Evolutionary conservation across 2,113 vertebrate genomes (phyloP).

Genomic region (Tinamus guttatus): DNA sequence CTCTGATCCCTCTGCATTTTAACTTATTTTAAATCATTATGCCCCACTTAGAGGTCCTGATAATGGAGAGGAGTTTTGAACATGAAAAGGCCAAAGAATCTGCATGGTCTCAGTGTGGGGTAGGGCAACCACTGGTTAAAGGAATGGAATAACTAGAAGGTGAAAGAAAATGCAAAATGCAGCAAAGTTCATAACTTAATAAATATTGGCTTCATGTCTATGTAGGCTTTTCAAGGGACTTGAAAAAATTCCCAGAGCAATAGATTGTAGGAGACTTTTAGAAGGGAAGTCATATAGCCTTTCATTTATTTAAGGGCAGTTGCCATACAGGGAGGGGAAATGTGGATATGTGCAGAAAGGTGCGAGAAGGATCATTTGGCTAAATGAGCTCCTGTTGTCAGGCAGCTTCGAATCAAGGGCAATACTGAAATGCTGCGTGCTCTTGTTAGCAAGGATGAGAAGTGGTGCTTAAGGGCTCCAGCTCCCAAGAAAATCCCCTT

Average conservation of each 20-base stretch:
- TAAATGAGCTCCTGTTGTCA: not conserved
- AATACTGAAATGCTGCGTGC: not conserved
- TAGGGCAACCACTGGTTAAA: too few relatives aligned
- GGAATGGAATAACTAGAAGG: too few relatives aligned
- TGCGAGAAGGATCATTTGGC: not conserved
- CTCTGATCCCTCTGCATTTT: too few relatives aligned
- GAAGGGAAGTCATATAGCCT: not conserved
- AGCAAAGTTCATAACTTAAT: not conserved
- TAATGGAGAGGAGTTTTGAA: too few relatives aligned
- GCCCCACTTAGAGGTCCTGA: too few relatives aligned
- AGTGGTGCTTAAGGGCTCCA: not conserved
- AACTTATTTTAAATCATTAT: too few relatives aligned
- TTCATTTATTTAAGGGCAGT: not conserved
- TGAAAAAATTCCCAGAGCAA: not conserved
- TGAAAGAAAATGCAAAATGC: not conserved
- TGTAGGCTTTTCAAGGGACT: not conserved
- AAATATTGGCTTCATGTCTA: too few relatives aligned
- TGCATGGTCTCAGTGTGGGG: too few relatives aligned
- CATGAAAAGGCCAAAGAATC: too few relatives aligned
- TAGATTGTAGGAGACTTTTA: not conserved
- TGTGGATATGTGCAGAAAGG: not conserved
- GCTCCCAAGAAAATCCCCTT: not conserved
- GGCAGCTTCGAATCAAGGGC: not conserved
- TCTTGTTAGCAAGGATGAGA: not conserved
- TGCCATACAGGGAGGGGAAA: not conserved